phyloP scores from a whole-genome alignment of 2,888 invertebrate genomes.

The Fabriciana adippe region DNA sequence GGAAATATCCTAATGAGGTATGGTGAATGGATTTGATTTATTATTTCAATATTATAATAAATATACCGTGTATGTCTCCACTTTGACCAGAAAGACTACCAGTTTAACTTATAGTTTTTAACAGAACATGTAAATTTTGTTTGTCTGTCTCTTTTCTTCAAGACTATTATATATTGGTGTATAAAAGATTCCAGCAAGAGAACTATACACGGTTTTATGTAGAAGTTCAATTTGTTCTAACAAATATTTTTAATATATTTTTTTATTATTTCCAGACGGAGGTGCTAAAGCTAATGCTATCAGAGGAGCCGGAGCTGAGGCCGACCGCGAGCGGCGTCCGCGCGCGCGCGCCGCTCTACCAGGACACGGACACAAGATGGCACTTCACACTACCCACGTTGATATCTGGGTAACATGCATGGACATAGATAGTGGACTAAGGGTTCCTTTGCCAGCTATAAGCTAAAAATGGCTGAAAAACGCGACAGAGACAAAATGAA shows the following conservation, averaged over 20 bases:
- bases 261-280: conserved; percentile 77
- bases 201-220: neutral
- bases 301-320: conserved; percentile 86
- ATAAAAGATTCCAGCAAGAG: too few relatives aligned
- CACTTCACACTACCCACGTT: conserved; percentile 79
- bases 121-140: too few relatives aligned
- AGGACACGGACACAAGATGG: conserved; percentile 66
- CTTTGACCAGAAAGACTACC: too few relatives aligned
- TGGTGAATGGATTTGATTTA: neutral
- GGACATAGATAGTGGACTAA: too few relatives aligned
- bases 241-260: neutral
- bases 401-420: conserved; percentile 24
- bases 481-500: too few relatives aligned
- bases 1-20: conserved; percentile 87
- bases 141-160: too few relatives aligned
- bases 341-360: conserved; percentile 82
- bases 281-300: conserved; percentile 90
- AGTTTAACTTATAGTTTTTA: too few relatives aligned
- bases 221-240: neutral
- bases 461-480: too few relatives aligned
- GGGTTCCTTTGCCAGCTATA: too few relatives aligned
- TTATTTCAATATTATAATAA: neutral
- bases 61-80: too few relatives aligned
- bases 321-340: conserved; percentile 89
- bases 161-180: too few relatives aligned